phyloP scores from a whole-genome alignment of 64 coral and sea anemone species.

The Acropora yongei region DNA sequence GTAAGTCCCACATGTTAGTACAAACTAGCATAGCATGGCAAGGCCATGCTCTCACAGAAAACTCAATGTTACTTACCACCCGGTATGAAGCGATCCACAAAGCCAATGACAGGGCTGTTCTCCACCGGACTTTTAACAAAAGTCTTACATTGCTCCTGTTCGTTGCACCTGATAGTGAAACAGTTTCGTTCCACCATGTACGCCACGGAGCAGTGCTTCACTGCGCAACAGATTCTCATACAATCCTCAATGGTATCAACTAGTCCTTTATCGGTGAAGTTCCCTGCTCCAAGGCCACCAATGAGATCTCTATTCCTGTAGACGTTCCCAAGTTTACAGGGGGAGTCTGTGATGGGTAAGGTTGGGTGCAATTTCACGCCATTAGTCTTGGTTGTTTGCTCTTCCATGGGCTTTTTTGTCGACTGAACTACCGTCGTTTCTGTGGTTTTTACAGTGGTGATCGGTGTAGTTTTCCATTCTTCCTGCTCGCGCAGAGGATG shows the following conservation, averaged over 20 bases:
- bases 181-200: constrained; percentile 76
- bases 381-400: background rate
- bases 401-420: background rate
- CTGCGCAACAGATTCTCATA: constrained; percentile 80
- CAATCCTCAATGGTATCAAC: constrained; percentile 77
- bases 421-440: background rate
- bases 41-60: background rate
- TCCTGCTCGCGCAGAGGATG: background rate
- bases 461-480: constrained; percentile 14
- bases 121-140: constrained; percentile 47
- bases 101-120: constrained; percentile 86
- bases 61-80: constrained; percentile 48
- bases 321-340: constrained; percentile 69
- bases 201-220: constrained; percentile 78
- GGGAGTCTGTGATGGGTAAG: background rate
- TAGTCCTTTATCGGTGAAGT: constrained; percentile 84
- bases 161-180: constrained; percentile 71
- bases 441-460: background rate
- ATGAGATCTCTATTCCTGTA: constrained; percentile 81
- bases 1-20: too few relatives aligned
- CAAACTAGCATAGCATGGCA: too few relatives aligned
- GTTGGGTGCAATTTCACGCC: background rate
- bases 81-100: constrained; percentile 60
- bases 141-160: constrained; percentile 63
- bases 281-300: constrained; percentile 80